Conservation (phyloP, 2,797 vertebrate species). For the Alfaro cultratus region DNA sequence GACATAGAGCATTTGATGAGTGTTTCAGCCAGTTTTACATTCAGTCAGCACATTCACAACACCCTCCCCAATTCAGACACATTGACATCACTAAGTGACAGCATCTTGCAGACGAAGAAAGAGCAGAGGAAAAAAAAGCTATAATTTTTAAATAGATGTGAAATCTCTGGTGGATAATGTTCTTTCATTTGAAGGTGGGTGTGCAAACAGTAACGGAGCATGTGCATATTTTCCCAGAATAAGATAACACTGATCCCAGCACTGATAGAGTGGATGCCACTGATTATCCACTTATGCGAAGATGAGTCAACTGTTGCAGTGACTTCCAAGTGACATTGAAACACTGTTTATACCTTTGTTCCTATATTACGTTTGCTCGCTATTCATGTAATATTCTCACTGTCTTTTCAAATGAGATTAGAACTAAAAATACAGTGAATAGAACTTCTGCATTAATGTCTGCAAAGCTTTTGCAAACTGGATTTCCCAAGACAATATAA, state of each 20-base stretch:
- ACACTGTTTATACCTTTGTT: slow-evolving; percentile 64
- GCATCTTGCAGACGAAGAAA: slow-evolving; percentile 68
- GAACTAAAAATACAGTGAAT: slow-evolving; percentile 74
- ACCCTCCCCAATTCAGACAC: slow-evolving; percentile 61
- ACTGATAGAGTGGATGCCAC: slow-evolving; percentile 67
- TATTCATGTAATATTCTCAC: slow-evolving; percentile 60
- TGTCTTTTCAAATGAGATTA: slow-evolving; percentile 78
- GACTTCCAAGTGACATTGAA: slow-evolving; percentile 57
- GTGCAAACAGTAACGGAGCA: slow-evolving; percentile 74
- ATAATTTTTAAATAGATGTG: slow-evolving; percentile 81
- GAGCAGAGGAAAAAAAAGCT: slow-evolving; percentile 71
- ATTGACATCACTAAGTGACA: slow-evolving; percentile 80
- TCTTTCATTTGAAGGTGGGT: slow-evolving; percentile 77
- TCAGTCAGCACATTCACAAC: slow-evolving; percentile 80
- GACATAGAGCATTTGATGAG: slow-evolving; percentile 78
- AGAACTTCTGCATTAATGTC: slow-evolving; percentile 64
- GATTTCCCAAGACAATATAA: slow-evolving; percentile 66
- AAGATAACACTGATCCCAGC: slow-evolving; percentile 71
- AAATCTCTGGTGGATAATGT: slow-evolving; percentile 79
- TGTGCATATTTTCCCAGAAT: slow-evolving; percentile 68
- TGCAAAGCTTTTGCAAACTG: slow-evolving; percentile 45
- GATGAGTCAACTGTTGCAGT: slow-evolving; percentile 80
- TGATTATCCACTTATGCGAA: slow-evolving; percentile 71
- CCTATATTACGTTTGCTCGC: slow-evolving; percentile 59
- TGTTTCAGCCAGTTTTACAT: slow-evolving; percentile 76